Conservation (phyloP, 2,797 vertebrate genomes). For the Sebastes cheni region DNA sequence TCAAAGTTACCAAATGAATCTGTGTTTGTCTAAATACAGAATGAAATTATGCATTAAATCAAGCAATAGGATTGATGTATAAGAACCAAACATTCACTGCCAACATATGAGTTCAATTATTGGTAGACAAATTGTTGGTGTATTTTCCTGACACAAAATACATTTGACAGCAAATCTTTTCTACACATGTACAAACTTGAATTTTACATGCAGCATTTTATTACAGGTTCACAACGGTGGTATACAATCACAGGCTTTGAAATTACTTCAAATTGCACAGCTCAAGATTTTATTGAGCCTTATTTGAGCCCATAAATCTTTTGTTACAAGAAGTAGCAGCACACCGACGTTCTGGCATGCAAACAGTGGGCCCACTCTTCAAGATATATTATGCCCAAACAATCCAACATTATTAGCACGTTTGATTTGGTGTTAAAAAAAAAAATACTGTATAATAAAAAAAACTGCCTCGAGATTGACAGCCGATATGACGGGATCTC, state of each 20-base stretch:
- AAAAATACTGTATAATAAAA: background rate
- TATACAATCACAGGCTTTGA: background rate
- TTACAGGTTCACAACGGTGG: background rate
- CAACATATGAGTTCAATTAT: background rate
- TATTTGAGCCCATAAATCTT: background rate
- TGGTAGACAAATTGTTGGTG: background rate
- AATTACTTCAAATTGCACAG: background rate
- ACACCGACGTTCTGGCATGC: background rate
- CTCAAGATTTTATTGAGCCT: background rate
- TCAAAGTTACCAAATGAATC: background rate
- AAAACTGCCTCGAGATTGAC: background rate
- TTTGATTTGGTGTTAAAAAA: background rate
- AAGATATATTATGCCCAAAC: background rate
- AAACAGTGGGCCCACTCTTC: background rate
- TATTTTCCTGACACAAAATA: background rate
- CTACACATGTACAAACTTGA: background rate
- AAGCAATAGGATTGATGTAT: background rate
- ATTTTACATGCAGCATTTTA: background rate
- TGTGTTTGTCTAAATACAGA: background rate
- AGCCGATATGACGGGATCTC: background rate
- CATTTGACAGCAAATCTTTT: background rate
- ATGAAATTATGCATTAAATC: background rate
- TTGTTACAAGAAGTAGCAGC: background rate
- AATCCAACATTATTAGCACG: background rate
- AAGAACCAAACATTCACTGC: background rate